phyloP scores from a whole-genome alignment of 2,113 vertebrate genomes.

The Xiphophorus hellerii region DNA sequence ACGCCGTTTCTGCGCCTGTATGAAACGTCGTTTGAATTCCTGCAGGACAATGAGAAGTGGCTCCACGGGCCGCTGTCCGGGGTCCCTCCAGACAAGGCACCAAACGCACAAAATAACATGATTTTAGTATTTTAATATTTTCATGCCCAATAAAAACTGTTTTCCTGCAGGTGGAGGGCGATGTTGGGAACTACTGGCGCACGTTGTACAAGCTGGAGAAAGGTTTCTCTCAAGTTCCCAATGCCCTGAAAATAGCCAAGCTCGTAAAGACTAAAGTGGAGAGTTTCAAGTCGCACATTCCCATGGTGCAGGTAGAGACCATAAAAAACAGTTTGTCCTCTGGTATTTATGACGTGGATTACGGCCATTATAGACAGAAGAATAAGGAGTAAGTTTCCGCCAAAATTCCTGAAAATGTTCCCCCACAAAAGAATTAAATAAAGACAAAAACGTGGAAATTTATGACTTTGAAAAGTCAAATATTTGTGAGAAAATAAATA shows the following conservation, averaged over 20 bases:
- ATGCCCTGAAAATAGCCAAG: slow-evolving; percentile 78
- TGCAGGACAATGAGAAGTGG: slow-evolving; percentile 78
- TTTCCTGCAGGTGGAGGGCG: slow-evolving; percentile 74
- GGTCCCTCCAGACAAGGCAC: slow-evolving; percentile 84
- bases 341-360: no score
- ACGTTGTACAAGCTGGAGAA: slow-evolving; percentile 87
- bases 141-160: background rate
- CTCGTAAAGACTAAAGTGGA: slow-evolving; percentile 82
- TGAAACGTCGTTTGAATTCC: slow-evolving; percentile 82
- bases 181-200: slow-evolving; percentile 83
- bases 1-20: slow-evolving; percentile 86
- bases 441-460: no score
- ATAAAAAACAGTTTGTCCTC: background rate
- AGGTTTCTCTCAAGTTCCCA: slow-evolving; percentile 79
- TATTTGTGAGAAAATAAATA: no score
- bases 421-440: no score
- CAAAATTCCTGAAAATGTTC: no score
- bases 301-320: slow-evolving; percentile 82
- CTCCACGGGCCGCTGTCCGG: slow-evolving; percentile 82
- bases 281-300: slow-evolving; percentile 83
- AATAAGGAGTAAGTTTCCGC: no score
- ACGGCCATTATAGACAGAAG: no score
- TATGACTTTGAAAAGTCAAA: no score
- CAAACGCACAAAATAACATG: background rate
- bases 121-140: no score